phyloP scores from a whole-genome alignment of 92 coral and sea anemone species.

The Montipora capitata region DNA sequence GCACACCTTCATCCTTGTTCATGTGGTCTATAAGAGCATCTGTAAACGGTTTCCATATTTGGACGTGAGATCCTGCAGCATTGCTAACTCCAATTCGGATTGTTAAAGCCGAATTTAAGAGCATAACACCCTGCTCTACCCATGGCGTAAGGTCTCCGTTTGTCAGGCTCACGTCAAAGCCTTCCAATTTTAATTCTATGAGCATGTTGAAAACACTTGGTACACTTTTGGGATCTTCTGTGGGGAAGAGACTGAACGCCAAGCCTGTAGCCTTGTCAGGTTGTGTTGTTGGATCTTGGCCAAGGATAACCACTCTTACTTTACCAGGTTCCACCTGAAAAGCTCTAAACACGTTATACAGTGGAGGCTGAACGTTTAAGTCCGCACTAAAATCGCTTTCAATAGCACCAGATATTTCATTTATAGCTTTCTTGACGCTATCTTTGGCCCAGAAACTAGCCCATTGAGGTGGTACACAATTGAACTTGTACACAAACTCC shows the following conservation, averaged over 20 bases:
- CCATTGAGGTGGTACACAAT: not conserved
- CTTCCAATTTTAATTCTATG: not conserved
- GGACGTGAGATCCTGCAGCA: not conserved
- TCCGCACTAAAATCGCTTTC: not conserved
- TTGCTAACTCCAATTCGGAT: not conserved
- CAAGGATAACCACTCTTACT: not conserved
- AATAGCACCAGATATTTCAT: not conserved
- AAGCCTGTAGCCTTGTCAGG: not conserved
- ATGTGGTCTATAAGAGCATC: not conserved
- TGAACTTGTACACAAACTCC: not conserved
- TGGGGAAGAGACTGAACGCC: not conserved
- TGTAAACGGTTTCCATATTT: not conserved
- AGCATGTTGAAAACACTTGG: not conserved
- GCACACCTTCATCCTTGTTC: not conserved
- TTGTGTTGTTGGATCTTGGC: not conserved
- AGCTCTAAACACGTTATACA: not conserved
- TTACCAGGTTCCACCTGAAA: not conserved
- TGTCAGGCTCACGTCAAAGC: not conserved
- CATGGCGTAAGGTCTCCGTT: not conserved
- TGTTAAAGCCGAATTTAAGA: not conserved
- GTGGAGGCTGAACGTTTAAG: not conserved
- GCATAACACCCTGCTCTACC: not conserved
- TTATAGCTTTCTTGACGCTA: not conserved
- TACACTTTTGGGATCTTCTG: not conserved
- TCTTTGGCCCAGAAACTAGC: not conserved